Percentiles rank a stretch among this genome's conserved stretches.
These are phyloP conservation scores for Australoheros facetus DNA, from an alignment of 2,797 vertebrate species.

Conservation along the genomic window DNA sequence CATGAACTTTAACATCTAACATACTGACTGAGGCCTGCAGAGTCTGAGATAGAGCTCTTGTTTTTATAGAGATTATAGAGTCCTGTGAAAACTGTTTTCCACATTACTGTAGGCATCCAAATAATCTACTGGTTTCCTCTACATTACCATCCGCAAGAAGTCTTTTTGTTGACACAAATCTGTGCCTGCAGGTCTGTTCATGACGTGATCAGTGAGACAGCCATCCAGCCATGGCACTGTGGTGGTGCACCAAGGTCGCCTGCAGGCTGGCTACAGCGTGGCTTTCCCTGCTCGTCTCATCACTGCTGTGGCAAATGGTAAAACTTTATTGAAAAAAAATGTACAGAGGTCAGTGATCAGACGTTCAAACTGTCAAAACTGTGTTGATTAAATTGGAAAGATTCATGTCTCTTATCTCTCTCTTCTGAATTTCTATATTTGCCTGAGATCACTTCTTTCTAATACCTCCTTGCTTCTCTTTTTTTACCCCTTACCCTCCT, in stretches of 20 bases:
- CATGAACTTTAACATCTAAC: neutral
- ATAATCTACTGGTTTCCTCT: neutral
- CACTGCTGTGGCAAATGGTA: conserved; percentile 69
- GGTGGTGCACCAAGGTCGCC: conserved; percentile 42
- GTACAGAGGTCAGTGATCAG: neutral
- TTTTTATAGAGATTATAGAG: neutral
- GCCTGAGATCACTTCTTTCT: neutral
- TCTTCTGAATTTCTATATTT: neutral
- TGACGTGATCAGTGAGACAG: conserved; percentile 55
- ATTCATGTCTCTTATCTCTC: no score
- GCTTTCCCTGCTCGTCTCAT: conserved; percentile 63
- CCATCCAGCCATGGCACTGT: conserved; percentile 68
- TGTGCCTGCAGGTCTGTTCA: conserved; percentile 58
- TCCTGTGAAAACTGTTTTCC: neutral
- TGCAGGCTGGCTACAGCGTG: conserved; percentile 45
- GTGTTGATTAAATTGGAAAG: neutral
- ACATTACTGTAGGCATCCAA: neutral
- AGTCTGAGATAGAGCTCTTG: neutral
- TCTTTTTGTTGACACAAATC: neutral
- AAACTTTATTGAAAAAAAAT: neutral
- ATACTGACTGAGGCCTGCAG: neutral
- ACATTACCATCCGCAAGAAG: neutral
- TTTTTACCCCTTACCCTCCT: neutral
- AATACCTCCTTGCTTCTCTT: no score
- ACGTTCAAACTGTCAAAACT: neutral